Conservation (phyloP, 2,888 invertebrate species). For the Rotaria magnacalcarata region DNA sequence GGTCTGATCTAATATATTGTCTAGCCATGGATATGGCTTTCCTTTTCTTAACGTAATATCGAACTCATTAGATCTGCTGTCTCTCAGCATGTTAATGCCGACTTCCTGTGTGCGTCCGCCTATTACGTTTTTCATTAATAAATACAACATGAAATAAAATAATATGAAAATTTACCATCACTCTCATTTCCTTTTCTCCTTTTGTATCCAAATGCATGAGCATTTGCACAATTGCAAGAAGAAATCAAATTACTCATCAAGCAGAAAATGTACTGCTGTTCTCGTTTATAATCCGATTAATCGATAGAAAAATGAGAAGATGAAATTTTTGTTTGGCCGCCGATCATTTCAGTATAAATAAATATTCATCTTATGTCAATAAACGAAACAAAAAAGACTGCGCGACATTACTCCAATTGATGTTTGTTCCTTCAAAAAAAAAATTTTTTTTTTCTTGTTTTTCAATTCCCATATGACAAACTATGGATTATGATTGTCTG, state of each 20-base stretch:
- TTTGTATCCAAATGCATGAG: not conserved
- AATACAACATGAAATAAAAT: not conserved
- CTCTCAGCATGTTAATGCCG: not conserved
- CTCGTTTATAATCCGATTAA: not conserved
- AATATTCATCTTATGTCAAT: not conserved
- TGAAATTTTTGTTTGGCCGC: not conserved
- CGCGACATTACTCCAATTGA: not conserved
- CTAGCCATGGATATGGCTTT: not conserved
- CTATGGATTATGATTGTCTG: not conserved
- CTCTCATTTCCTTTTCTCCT: conserved; percentile 18
- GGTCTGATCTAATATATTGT: not conserved
- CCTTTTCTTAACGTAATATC: not conserved
- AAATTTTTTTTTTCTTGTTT: not conserved
- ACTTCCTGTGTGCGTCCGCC: not conserved
- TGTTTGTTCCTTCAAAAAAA: not conserved
- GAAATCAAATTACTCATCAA: conserved; percentile 4
- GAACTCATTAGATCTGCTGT: not conserved
- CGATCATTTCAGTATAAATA: conserved; percentile 2
- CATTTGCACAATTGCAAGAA: not conserved
- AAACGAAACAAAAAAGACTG: not conserved
- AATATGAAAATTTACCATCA: conserved; percentile 2
- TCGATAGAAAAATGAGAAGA: not conserved
- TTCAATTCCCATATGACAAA: not conserved
- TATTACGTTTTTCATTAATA: not conserved
- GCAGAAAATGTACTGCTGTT: not conserved